These are phyloP conservation scores for Hirtodrosophila trivittata DNA, from an alignment of 2,888 invertebrate species.

Conservation along the genomic window DNA sequence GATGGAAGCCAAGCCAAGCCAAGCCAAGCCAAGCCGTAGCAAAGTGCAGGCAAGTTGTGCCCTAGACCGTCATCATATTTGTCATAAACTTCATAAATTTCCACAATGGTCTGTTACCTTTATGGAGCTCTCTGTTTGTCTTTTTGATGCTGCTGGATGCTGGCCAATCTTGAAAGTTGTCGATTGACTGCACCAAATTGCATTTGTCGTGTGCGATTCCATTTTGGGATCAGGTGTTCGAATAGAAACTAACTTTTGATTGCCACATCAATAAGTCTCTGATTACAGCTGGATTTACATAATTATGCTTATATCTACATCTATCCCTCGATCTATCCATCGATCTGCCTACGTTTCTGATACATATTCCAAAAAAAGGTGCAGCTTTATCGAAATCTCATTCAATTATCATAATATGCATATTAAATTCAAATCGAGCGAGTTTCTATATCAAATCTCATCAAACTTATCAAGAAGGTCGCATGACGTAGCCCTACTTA, in stretches of 20 bases:
- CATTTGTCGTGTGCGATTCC: slow-evolving; percentile 31
- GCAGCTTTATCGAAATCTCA: slow-evolving; percentile 37
- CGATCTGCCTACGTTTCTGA: slow-evolving; percentile 41
- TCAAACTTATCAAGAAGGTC: slow-evolving; percentile 19
- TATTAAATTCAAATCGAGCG: slow-evolving; percentile 40
- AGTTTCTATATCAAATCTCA: slow-evolving; percentile 44
- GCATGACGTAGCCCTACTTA: slow-evolving; percentile 14
- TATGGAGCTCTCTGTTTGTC: slow-evolving; percentile 13
- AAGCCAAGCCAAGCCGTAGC: slow-evolving; percentile 24
- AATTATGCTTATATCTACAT: slow-evolving; percentile 62
- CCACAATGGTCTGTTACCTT: slow-evolving; percentile 19
- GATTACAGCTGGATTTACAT: slow-evolving; percentile 67
- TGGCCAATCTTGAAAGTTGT: slow-evolving; percentile 39
- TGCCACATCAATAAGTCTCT: slow-evolving; percentile 61
- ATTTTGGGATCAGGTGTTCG: slow-evolving; percentile 47
- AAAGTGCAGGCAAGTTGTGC: slow-evolving; percentile 52
- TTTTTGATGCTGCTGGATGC: slow-evolving; percentile 6
- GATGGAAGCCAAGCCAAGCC: too few relatives aligned
- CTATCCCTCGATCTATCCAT: slow-evolving; percentile 8
- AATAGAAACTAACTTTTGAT: slow-evolving; percentile 40
- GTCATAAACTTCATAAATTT: slow-evolving; percentile 73
- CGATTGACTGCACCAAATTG: slow-evolving; percentile 21
- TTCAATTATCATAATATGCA: slow-evolving; percentile 51
- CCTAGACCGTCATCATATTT: slow-evolving; percentile 74
- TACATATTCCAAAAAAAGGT: slow-evolving; percentile 46